These are phyloP conservation scores for Chrysopilus asiliformis DNA, from an alignment of 2,888 invertebrate genomes.

Conservation along the genomic window DNA sequence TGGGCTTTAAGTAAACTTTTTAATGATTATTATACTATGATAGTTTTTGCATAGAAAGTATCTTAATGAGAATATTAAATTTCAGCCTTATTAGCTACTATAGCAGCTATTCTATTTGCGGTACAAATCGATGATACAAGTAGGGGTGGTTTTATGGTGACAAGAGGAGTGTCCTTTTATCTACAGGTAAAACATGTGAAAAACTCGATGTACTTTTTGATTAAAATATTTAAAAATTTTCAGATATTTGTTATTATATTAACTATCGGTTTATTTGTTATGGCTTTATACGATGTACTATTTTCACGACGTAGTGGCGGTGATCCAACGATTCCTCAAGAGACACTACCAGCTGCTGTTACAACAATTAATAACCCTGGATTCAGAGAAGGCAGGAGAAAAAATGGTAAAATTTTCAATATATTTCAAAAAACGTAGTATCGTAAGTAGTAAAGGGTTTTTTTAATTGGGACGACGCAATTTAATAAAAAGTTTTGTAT, in stretches of 20 bases:
- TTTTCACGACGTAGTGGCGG: constrained; percentile 63
- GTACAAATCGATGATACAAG: constrained; percentile 68
- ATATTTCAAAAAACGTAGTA: no score
- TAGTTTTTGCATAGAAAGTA: background rate
- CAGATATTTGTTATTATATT: constrained; percentile 68
- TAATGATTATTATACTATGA: no score
- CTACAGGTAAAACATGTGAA: constrained; percentile 63
- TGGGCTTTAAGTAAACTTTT: no score
- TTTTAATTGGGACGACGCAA: no score
- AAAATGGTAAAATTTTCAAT: no score
- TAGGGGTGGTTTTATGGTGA: constrained; percentile 57
- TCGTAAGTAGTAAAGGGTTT: no score
- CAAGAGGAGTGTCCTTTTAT: constrained; percentile 73
- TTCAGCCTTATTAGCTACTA: constrained; percentile 66
- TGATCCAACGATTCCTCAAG: constrained; percentile 57
- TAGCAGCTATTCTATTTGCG: constrained; percentile 70
- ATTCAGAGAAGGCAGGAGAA: constrained; percentile 57
- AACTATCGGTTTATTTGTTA: constrained; percentile 60
- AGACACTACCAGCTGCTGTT: constrained; percentile 43
- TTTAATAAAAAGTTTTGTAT: no score
- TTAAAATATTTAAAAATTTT: no score
- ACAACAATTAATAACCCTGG: constrained; percentile 79
- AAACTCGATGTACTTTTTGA: no score
- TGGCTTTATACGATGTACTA: constrained; percentile 67
- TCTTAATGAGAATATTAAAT: constrained; percentile 18